Conservation (phyloP, 2,797 vertebrate species). For the Podarcis lilfordi region DNA sequence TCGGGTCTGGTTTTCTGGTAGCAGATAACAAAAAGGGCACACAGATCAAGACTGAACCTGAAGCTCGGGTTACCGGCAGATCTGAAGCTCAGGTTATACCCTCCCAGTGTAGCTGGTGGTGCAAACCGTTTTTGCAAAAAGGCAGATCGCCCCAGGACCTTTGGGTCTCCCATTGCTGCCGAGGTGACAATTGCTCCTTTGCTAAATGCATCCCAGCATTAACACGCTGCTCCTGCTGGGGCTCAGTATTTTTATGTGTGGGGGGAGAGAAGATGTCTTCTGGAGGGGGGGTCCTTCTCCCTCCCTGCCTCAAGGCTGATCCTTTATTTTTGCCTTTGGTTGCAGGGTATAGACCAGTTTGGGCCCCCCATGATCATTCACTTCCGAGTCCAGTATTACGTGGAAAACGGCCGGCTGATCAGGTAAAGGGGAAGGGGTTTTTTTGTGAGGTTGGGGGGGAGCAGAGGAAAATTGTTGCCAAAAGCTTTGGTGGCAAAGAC, state of each 20-base stretch:
- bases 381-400: slow-evolving; percentile 98
- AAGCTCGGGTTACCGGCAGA: neutral
- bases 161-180: neutral
- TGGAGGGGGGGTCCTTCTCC: neutral
- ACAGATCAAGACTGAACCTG: neutral
- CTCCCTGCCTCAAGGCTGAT: neutral
- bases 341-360: slow-evolving; percentile 97
- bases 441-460: fast-evolving
- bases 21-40: slow-evolving; percentile 54
- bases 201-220: neutral
- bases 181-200: fast-evolving
- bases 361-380: slow-evolving; percentile 98
- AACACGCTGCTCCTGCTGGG: neutral
- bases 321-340: slow-evolving; percentile 11
- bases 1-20: slow-evolving; percentile 24
- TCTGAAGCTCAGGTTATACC: too few species aligned
- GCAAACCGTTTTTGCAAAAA: neutral
- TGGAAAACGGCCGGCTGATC: slow-evolving; percentile 95
- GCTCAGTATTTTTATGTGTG: neutral
- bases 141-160: fast-evolving
- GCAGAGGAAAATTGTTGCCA: too few species aligned
- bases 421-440: slow-evolving; percentile 77
- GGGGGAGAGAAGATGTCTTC: neutral
- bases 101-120: too few species aligned
- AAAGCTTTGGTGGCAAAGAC: neutral